These are phyloP conservation scores for Tachyglossus aculeatus DNA, from an alignment of 2,797 vertebrate species.

Conservation along the genomic window DNA sequence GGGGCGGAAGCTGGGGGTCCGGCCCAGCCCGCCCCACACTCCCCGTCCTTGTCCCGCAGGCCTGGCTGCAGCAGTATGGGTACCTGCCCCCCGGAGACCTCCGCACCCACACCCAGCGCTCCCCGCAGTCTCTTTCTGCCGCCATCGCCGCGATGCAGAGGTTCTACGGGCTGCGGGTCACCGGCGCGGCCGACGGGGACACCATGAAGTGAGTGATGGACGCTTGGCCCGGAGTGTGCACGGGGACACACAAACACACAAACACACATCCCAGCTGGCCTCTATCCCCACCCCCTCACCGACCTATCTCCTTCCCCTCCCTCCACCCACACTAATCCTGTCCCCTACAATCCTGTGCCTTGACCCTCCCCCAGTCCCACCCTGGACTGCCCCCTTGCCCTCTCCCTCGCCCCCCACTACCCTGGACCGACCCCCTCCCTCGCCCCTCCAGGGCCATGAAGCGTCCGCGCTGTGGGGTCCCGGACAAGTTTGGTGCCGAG, in stretches of 20 bases:
- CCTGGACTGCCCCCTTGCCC: neutral
- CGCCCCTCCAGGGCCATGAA: conserved; percentile 82
- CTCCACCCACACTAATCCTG: neutral
- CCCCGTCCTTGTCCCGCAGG: conserved; percentile 63
- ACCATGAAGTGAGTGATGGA: conserved; percentile 82
- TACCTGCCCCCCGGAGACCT: conserved; percentile 91
- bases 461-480: conserved; percentile 87
- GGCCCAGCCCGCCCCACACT: neutral
- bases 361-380: neutral
- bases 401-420: neutral
- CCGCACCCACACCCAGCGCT: conserved; percentile 85
- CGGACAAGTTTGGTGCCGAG: conserved; percentile 88
- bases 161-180: conserved; percentile 87
- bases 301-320: neutral
- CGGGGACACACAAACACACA: too few relatives aligned
- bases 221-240: neutral
- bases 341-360: neutral
- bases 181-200: conserved; percentile 79
- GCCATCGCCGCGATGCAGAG: conserved; percentile 89
- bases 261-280: neutral
- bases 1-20: neutral
- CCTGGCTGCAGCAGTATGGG: conserved; percentile 92
- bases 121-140: conserved; percentile 79
- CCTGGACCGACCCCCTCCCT: neutral
- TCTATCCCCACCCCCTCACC: neutral